These are phyloP conservation scores for Idaea dimidiata DNA, from an alignment of 2,888 invertebrate species.

Conservation along the genomic window DNA sequence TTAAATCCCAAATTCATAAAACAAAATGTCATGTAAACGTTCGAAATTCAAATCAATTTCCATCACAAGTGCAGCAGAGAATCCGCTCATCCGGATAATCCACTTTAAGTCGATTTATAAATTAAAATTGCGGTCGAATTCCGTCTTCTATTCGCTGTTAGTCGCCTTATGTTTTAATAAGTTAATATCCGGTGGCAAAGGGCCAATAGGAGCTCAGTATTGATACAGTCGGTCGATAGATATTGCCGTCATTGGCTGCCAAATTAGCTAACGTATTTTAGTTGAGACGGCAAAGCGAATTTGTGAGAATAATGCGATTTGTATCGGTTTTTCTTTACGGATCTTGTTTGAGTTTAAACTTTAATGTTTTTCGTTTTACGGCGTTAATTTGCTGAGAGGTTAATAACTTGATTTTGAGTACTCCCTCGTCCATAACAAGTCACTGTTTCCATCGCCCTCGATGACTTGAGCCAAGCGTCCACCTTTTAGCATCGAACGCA, in stretches of 20 bases:
- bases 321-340: slow-evolving; percentile 2
- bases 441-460: no score
- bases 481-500: no score
- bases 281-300: neutral
- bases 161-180: slow-evolving; percentile 17
- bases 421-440: no score
- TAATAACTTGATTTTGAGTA: neutral
- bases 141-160: slow-evolving; percentile 23
- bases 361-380: neutral
- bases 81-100: slow-evolving; percentile 41
- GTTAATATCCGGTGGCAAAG: slow-evolving; percentile 10
- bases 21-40: slow-evolving; percentile 12
- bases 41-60: slow-evolving; percentile 8
- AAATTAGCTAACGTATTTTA: slow-evolving; percentile 1
- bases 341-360: neutral
- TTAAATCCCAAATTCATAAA: neutral
- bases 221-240: neutral
- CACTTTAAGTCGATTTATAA: slow-evolving; percentile 44
- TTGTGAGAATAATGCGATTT: neutral
- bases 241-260: neutral
- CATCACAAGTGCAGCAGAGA: slow-evolving; percentile 25
- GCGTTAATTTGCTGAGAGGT: neutral
- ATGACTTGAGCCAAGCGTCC: no score
- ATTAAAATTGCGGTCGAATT: slow-evolving; percentile 42
- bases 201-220: slow-evolving; percentile 2